These are phyloP conservation scores for Circaetus cinerascens DNA, from an alignment of 2,113 vertebrate species.

Conservation along the genomic window DNA sequence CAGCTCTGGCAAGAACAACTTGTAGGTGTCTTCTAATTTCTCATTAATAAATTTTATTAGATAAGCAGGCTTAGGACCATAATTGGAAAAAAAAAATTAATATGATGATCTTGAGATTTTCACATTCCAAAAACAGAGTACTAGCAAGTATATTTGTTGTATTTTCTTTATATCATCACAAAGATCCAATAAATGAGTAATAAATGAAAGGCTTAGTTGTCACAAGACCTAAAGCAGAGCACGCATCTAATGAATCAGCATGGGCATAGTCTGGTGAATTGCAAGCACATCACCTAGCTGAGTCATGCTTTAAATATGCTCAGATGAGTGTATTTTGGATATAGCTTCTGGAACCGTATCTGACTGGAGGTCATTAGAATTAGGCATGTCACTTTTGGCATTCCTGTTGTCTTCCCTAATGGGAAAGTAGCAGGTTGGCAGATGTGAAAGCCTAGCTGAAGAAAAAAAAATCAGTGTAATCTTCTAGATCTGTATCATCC, in stretches of 20 bases:
- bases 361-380: conserved; percentile 32
- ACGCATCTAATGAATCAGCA: conserved; percentile 47
- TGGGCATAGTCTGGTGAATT: background rate
- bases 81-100: background rate
- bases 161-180: background rate
- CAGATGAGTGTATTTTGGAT: conserved; percentile 13
- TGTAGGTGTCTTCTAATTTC: background rate
- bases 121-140: background rate
- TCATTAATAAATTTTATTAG: background rate
- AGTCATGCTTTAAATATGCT: background rate
- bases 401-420: conserved; percentile 15
- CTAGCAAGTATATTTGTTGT: background rate
- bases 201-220: background rate
- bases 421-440: conserved; percentile 2
- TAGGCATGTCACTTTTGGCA: background rate
- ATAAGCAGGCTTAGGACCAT: background rate
- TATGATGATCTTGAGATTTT: background rate
- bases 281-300: background rate
- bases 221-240: background rate
- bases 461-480: background rate
- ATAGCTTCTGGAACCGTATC: background rate
- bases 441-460: background rate
- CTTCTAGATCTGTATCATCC: conserved; percentile 1
- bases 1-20: background rate
- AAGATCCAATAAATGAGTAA: background rate